Percentiles rank a stretch among this genome's conserved stretches.
Evolutionary conservation across 30 jellyfish, hydroid and myxozoan species (phyloP).

Genomic region (Clytia hemisphaerica): DNA sequence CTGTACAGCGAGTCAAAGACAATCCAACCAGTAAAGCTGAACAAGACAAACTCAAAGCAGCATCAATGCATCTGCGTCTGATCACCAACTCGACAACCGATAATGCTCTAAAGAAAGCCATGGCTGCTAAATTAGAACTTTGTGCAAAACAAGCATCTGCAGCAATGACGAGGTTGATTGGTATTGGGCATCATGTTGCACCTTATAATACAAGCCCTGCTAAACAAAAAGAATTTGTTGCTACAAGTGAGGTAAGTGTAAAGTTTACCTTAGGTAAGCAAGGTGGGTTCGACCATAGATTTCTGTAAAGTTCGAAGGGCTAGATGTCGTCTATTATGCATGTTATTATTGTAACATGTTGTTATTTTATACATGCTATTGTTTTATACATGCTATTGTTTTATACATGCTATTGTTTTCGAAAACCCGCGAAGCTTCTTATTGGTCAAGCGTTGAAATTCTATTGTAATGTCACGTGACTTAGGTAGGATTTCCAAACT

Average conservation of each 20-base stretch:
- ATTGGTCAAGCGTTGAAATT: no score
- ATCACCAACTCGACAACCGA: conserved; percentile 19
- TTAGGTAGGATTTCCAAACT: no score
- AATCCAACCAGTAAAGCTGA: conserved; percentile 20
- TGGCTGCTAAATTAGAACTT: not conserved
- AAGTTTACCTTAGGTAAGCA: no score
- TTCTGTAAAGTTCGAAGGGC: no score
- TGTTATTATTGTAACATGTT: no score
- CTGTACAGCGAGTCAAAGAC: conserved; percentile 10
- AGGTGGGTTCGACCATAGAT: no score
- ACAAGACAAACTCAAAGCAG: conserved; percentile 25
- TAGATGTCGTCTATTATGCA: no score
- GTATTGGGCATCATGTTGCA: conserved; percentile 18
- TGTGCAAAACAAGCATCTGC: conserved; percentile 8
- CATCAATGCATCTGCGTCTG: not conserved
- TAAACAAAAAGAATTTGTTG: conserved; percentile 1
- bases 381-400: no score
- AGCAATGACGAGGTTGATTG: conserved; percentile 15
- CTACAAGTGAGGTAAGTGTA: conserved; percentile 17
- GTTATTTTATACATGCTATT: no score
- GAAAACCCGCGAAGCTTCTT: no score
- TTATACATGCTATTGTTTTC: no score
- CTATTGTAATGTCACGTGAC: no score
- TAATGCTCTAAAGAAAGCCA: conserved; percentile 21
- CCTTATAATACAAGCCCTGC: conserved; percentile 6